Base-by-base conservation (phyloP, 2,888 invertebrate species). In the Mantis religiosa region DNA sequence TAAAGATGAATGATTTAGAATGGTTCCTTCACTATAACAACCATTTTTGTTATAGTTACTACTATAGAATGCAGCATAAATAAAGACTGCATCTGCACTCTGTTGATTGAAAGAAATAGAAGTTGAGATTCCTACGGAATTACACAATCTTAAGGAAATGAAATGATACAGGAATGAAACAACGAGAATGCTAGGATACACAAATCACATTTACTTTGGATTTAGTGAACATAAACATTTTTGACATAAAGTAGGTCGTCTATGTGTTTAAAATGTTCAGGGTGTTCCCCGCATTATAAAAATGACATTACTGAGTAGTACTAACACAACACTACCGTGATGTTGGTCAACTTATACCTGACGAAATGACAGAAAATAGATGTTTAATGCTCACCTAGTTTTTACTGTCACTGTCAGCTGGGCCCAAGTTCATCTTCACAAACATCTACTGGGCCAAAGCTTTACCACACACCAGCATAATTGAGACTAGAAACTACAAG, bases 401-500 rank as follows among this genome's bases (percentile, higher is more conserved):
- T 85, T 41, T 41, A 84, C 84, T 86, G 86, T 20, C 87, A 12
- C 82, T 0, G 30, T 27, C n/a, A 27, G n/a, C 34, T 82, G 34
- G 82, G 87, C 87, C 87, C 87, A 87, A 15, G 8, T 82, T 82
- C 7, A 20, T 71, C 54, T 71, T 6, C 54, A 87, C 25, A 71
- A 12, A 9, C 12, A 30, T 28, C 54, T 20, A 9, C 15, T 54
- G 84, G 25, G 41, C 28, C 85, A 82, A 84, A 88, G 28, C 71
- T 82, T 34, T 54, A 41, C 41, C 85, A 85, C 4, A 85, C 85
- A 47, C 20, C 54, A 86, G 25, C 81, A 30, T 28, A 28, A 9
- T 30, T 34, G 83, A 83, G 89, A 89, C 89, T 89, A 89, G 89
- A 87, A 84, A 85, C 88, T 88, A 88, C 47, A 88, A n/a, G 84